phyloP scores from a whole-genome alignment of 2,888 invertebrate species.

The Eumacrocentrus americanus region DNA sequence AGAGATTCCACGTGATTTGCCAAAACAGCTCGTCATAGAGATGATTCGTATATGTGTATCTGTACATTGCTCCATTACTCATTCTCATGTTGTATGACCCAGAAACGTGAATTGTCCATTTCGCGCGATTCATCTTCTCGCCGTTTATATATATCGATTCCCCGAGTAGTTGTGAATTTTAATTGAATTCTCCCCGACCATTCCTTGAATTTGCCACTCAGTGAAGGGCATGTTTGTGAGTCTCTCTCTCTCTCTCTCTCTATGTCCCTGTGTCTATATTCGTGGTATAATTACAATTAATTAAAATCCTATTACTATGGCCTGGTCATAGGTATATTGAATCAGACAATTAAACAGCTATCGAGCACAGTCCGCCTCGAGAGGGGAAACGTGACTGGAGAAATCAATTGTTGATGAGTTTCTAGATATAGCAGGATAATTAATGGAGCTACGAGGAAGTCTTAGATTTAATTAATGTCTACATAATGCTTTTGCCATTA shows the following conservation, averaged over 20 bases:
- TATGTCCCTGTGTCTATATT: background rate
- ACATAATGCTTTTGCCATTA: too few relatives aligned
- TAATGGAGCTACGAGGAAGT: too few relatives aligned
- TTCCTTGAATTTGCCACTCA: too few relatives aligned
- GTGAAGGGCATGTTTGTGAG: too few relatives aligned
- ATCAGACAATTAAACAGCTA: background rate
- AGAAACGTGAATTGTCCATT: background rate
- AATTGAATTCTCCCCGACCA: background rate
- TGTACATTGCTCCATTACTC: background rate
- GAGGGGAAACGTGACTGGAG: background rate
- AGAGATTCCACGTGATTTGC: too few relatives aligned
- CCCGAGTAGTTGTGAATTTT: background rate
- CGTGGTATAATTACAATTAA: background rate
- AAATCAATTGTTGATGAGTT: background rate
- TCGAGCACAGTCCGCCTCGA: background rate
- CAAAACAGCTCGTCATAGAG: too few relatives aligned
- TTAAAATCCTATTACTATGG: background rate
- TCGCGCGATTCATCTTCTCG: background rate
- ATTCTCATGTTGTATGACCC: slow-evolving; percentile 5
- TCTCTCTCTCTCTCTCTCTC: too few relatives aligned
- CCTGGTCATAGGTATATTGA: background rate
- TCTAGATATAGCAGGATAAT: background rate
- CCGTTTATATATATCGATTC: background rate
- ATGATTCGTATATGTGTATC: too few relatives aligned
- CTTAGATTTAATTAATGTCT: too few relatives aligned